Evolutionary conservation across 2,797 vertebrate genomes (phyloP).

Genomic region (Acrocephalus scirpaceus): DNA sequence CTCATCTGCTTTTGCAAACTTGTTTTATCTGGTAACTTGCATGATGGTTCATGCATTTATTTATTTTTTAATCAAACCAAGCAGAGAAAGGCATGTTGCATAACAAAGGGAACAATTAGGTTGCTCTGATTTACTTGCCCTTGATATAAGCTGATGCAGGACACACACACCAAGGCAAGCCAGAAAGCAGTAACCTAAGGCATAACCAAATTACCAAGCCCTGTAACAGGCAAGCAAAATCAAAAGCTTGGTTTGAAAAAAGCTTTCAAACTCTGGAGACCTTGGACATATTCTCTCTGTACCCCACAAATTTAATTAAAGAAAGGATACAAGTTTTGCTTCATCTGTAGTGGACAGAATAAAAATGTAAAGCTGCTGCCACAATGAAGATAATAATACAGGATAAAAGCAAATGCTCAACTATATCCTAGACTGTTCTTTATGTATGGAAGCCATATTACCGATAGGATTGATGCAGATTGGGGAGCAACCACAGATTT

Average conservation of each 20-base stretch:
- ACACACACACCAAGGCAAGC: slow-evolving; percentile 20
- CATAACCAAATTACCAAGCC: slow-evolving; percentile 28
- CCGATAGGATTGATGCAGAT: not conserved
- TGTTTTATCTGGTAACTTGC: slow-evolving; percentile 20
- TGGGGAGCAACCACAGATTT: not conserved
- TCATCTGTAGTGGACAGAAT: not conserved
- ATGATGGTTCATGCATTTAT: not conserved
- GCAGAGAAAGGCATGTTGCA: slow-evolving; percentile 1
- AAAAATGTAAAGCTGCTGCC: not conserved
- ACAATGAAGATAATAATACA: not conserved
- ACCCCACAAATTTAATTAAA: not conserved
- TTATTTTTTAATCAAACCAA: slow-evolving; percentile 35
- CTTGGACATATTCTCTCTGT: not conserved
- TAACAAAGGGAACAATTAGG: slow-evolving; percentile 60
- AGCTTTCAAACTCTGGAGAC: not conserved
- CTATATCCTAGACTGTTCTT: not conserved
- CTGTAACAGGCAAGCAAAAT: not conserved
- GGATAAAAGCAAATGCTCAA: not conserved
- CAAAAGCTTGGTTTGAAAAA: not conserved
- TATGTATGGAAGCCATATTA: not conserved
- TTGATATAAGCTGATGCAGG: slow-evolving; percentile 48
- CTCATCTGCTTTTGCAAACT: not conserved
- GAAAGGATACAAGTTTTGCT: not conserved
- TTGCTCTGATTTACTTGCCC: not conserved
- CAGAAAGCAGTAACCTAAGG: slow-evolving; percentile 55